Evolutionary conservation across 2,113 vertebrate genomes (phyloP).

Genomic region (Callipepla californica): DNA sequence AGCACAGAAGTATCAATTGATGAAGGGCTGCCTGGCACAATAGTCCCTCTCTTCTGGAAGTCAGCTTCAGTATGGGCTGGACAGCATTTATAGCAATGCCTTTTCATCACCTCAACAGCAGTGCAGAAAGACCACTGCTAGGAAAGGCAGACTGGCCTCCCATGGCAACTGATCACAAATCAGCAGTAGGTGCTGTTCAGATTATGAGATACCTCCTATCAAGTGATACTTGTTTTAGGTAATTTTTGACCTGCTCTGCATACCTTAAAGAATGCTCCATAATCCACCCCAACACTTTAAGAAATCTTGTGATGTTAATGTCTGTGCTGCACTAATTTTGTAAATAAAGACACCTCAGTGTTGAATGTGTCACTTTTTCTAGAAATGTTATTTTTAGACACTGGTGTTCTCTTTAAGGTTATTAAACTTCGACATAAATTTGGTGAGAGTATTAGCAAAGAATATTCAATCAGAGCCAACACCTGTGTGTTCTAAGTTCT

Average conservation of each 20-base stretch:
- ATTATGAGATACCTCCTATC: not conserved
- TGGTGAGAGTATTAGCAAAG: not conserved
- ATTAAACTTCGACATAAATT: not conserved
- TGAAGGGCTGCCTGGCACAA: rapidly evolving
- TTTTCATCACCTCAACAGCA: not conserved
- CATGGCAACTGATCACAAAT: not conserved
- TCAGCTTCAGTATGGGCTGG: not conserved
- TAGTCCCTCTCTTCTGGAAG: not conserved
- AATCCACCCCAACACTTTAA: not conserved
- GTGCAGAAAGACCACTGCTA: not conserved
- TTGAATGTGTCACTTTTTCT: not conserved
- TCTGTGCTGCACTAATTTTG: not conserved
- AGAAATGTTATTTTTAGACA: not conserved
- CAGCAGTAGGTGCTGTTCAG: not conserved
- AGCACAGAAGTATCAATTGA: not conserved
- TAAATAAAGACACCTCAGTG: not conserved
- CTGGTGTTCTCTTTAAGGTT: not conserved
- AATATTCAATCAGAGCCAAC: not conserved
- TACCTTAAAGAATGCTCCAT: not conserved
- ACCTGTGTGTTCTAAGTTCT: not conserved
- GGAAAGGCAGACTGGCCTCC: not conserved
- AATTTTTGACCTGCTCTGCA: not conserved
- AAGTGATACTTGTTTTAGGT: not conserved
- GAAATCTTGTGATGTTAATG: not conserved
- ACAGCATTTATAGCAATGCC: not conserved